These are phyloP conservation scores for Heliconius sara DNA, from an alignment of 2,888 invertebrate genomes.

Conservation along the genomic window DNA sequence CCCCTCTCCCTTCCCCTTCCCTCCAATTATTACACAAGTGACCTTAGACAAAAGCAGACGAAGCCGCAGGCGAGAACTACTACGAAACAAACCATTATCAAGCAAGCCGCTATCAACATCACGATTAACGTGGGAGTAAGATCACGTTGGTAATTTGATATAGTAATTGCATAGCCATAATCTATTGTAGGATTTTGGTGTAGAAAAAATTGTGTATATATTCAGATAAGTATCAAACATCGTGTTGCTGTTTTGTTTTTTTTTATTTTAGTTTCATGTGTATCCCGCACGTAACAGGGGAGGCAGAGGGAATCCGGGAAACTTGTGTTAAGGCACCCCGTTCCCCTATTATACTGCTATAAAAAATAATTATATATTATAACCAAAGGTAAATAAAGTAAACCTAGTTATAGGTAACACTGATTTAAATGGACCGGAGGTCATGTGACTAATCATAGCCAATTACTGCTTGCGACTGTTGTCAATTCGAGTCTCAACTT, in stretches of 20 bases:
- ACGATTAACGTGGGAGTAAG: constrained; percentile 67
- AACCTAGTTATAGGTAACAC: too few species aligned
- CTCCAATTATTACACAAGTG: constrained; percentile 3
- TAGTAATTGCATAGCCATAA: constrained; percentile 51
- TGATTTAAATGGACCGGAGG: background rate
- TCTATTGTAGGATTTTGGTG: background rate
- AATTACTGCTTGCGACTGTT: constrained; percentile 5
- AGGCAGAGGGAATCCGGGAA: background rate
- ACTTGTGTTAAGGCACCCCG: background rate
- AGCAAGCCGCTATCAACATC: constrained; percentile 57
- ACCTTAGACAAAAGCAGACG: constrained; percentile 19
- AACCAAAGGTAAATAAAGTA: background rate
- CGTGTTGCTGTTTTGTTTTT: background rate
- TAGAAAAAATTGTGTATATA: constrained; percentile 14
- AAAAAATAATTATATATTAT: background rate
- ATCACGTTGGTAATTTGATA: constrained; percentile 57
- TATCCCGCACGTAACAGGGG: too few species aligned
- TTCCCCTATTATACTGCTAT: background rate
- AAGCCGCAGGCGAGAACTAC: constrained; percentile 30
- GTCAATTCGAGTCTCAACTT: background rate
- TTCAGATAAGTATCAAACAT: background rate
- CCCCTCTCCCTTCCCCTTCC: too few species aligned
- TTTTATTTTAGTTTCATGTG: background rate
- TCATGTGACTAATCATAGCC: constrained; percentile 6
- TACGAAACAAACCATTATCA: constrained; percentile 71